Percentiles rank a stretch among this genome's conserved stretches.
These are phyloP conservation scores for Muscicapa striata DNA, from an alignment of 2,797 vertebrate species.

Conservation along the genomic window DNA sequence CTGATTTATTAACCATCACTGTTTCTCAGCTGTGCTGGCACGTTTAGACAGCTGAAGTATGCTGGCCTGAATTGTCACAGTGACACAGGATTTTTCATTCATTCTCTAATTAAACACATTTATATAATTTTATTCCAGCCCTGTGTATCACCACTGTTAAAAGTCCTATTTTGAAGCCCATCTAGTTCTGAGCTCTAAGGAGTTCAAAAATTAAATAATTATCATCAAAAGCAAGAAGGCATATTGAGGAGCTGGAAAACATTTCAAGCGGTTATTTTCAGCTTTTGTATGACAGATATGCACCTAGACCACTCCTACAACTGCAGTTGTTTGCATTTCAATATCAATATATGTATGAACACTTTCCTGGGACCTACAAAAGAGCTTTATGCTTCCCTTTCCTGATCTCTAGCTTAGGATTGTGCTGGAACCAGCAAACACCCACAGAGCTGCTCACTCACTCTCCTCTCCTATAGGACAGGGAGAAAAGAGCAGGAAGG, in stretches of 20 bases:
- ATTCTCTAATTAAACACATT: not conserved
- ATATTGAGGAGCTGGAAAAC: not conserved
- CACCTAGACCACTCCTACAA: not conserved
- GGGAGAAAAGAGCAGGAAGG: not conserved
- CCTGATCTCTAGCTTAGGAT: not conserved
- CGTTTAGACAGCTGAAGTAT: not conserved
- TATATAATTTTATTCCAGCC: not conserved
- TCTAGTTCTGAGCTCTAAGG: not conserved
- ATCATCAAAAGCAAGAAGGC: not conserved
- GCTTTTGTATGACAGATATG: accelerated
- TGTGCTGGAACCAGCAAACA: not conserved
- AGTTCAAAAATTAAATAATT: not conserved
- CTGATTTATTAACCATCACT: not conserved
- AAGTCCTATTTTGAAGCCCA: not conserved
- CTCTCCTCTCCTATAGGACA: not conserved
- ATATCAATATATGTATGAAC: not conserved
- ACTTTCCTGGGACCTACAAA: not conserved
- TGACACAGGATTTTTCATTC: not conserved
- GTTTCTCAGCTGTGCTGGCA: not conserved
- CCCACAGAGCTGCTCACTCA: not conserved
- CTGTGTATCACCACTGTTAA: not conserved
- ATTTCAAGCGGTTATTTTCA: not conserved
- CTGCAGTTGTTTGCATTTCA: not conserved
- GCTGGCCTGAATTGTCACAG: not conserved
- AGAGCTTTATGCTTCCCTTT: not conserved